Conservation (phyloP, 2,888 invertebrate genomes). For the Chalcosyrphus nemorum region DNA sequence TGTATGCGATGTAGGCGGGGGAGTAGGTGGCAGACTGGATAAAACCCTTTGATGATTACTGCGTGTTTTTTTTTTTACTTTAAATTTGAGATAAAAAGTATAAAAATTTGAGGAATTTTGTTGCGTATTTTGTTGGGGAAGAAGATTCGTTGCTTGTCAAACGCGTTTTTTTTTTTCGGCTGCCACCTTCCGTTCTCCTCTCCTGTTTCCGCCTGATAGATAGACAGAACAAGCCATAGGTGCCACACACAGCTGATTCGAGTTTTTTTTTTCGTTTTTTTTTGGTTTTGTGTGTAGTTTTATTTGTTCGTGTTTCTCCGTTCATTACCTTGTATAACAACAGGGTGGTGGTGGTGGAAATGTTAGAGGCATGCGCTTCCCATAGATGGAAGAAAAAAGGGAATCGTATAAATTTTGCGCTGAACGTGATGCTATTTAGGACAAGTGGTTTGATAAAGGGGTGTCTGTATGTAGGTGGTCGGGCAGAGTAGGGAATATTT, state of each 20-base stretch:
- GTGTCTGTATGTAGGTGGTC: background rate
- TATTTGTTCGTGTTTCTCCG: conserved; percentile 20
- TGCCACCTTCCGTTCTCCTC: background rate
- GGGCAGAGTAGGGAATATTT: background rate
- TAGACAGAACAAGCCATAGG: conserved; percentile 18
- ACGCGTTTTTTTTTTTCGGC: conserved; percentile 28
- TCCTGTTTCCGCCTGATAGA: conserved; percentile 1
- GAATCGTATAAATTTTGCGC: conserved; percentile 34
- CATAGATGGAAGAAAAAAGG: conserved; percentile 26
- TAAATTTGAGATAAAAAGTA: no score
- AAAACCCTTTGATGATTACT: background rate
- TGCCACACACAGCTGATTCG: conserved; percentile 62
- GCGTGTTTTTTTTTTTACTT: background rate
- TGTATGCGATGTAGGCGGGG: background rate
- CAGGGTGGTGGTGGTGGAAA: conserved; percentile 63
- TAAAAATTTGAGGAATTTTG: background rate
- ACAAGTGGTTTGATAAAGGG: conserved; percentile 60
- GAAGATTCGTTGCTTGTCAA: conserved; percentile 28
- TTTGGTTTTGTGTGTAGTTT: background rate
- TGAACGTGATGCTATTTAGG: conserved; percentile 65
- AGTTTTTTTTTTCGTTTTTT: conserved; percentile 25
- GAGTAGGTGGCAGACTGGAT: background rate
- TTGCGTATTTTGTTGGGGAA: background rate
- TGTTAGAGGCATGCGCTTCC: conserved; percentile 49
- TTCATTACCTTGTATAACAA: conserved; percentile 57